Conservation (phyloP, 2,888 invertebrate genomes). For the Tetragnatha montana region DNA sequence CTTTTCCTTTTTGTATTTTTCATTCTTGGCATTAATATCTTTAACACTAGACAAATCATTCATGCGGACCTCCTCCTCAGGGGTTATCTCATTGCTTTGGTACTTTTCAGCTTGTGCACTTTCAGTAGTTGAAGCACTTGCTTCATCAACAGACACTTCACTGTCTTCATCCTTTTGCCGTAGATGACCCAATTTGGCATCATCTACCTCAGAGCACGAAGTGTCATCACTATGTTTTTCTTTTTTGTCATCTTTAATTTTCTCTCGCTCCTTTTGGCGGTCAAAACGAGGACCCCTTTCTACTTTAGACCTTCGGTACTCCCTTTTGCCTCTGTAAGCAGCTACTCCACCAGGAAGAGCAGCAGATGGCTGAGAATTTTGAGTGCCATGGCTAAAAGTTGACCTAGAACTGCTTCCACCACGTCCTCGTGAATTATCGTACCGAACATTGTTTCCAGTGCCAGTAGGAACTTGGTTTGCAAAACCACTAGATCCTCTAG, state of each 20-base stretch:
- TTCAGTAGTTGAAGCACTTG: slow-evolving; percentile 75
- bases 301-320: slow-evolving; percentile 71
- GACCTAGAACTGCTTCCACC: slow-evolving; percentile 55
- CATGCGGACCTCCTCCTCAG: slow-evolving; percentile 43
- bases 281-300: slow-evolving; percentile 73
- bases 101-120: slow-evolving; percentile 72
- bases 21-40: slow-evolving; percentile 65
- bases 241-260: slow-evolving; percentile 67
- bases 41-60: slow-evolving; percentile 32
- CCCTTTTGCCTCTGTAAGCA: slow-evolving; percentile 74
- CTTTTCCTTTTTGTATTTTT: slow-evolving; percentile 68
- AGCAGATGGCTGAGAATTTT: slow-evolving; percentile 23
- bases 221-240: slow-evolving; percentile 72
- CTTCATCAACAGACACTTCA: slow-evolving; percentile 74
- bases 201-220: slow-evolving; percentile 72
- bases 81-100: slow-evolving; percentile 49
- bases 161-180: slow-evolving; percentile 73
- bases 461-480: slow-evolving; percentile 25
- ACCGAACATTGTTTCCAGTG: slow-evolving; percentile 38
- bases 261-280: slow-evolving; percentile 70
- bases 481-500: slow-evolving; percentile 63
- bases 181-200: slow-evolving; percentile 71
- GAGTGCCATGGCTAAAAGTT: slow-evolving; percentile 50
- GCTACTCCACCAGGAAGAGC: slow-evolving; percentile 60
- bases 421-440: slow-evolving; percentile 35